These are phyloP conservation scores for Halictus ligatus DNA, from an alignment of 2,888 invertebrate species.

Conservation along the genomic window DNA sequence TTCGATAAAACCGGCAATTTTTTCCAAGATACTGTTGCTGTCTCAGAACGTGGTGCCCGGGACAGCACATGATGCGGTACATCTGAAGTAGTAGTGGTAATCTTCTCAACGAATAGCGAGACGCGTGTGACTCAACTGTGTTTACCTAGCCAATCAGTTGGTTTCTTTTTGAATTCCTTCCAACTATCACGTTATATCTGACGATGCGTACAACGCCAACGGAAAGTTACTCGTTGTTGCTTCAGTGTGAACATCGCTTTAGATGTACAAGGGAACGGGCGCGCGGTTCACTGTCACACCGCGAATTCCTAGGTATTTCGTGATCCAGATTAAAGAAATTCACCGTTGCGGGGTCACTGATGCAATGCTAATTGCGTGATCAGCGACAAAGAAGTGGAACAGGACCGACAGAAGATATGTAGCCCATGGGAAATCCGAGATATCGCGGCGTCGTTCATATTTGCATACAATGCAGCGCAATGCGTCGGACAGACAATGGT, in stretches of 20 bases:
- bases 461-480: slow-evolving; percentile 71
- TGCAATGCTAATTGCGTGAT: slow-evolving; percentile 51
- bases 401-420: slow-evolving; percentile 25
- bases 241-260: background rate
- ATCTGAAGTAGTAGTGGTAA: no score
- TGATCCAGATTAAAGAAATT: slow-evolving; percentile 4
- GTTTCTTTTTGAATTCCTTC: no score
- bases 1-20: no score
- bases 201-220: no score
- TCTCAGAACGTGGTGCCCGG: no score
- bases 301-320: background rate
- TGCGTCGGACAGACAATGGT: slow-evolving; percentile 62
- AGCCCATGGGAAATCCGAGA: slow-evolving; percentile 50
- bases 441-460: slow-evolving; percentile 60
- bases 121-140: no score
- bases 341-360: slow-evolving; percentile 19
- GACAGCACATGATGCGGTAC: no score
- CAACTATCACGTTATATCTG: no score
- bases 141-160: no score
- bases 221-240: no score
- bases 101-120: no score
- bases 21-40: no score
- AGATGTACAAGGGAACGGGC: background rate
- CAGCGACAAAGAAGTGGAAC: slow-evolving; percentile 41
- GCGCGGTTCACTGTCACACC: background rate